Evolutionary conservation across 2,797 vertebrate species (phyloP).

Genomic region (Phrynocephalus guinanensis): DNA sequence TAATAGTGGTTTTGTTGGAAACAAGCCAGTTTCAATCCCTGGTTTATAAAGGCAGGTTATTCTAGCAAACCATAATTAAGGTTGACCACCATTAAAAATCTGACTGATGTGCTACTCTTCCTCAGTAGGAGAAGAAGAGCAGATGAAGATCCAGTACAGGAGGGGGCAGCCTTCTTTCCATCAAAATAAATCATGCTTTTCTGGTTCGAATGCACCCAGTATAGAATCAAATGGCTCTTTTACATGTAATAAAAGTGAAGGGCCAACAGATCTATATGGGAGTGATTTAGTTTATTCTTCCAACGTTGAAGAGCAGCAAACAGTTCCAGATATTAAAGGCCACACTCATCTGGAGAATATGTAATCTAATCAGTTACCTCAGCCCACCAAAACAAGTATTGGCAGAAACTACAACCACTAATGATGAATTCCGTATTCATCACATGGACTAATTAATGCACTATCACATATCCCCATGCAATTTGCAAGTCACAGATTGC

Average conservation of each 20-base stretch:
- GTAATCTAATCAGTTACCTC: slow-evolving; percentile 75
- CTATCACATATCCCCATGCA: slow-evolving; percentile 81
- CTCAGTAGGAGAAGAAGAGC: neutral
- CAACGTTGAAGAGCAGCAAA: slow-evolving; percentile 62
- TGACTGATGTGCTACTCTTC: neutral
- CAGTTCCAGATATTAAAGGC: slow-evolving; percentile 65
- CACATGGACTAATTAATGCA: slow-evolving; percentile 84
- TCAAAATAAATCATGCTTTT: neutral
- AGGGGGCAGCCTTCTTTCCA: neutral
- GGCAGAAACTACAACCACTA: slow-evolving; percentile 78
- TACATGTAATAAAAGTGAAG: neutral
- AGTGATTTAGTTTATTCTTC: slow-evolving; percentile 52
- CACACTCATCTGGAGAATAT: slow-evolving; percentile 66
- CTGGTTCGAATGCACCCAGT: slow-evolving; percentile 4
- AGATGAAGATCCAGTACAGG: no score
- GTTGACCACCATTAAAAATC: neutral
- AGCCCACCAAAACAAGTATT: slow-evolving; percentile 79
- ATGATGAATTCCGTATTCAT: slow-evolving; percentile 84
- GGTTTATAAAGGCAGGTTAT: neutral
- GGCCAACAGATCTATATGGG: neutral
- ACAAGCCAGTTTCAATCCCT: neutral
- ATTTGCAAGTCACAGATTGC: slow-evolving; percentile 87
- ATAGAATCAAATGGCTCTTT: neutral
- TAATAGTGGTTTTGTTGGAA: neutral
- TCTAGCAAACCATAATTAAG: neutral